Base-by-base conservation (phyloP, 2,797 vertebrate genomes). In the Acanthurus lineatus region DNA sequence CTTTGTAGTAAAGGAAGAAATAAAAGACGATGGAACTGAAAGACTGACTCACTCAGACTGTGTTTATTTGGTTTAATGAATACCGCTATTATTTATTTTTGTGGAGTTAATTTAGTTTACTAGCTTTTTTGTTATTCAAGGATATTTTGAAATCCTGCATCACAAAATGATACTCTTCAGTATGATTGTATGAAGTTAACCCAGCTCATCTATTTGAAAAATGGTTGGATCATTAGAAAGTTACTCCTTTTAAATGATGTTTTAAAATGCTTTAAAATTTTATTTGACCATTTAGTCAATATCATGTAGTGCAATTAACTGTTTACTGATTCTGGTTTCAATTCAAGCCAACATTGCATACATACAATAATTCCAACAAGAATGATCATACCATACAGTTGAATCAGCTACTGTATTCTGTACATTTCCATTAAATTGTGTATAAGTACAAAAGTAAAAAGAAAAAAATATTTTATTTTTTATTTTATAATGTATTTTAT, bases 1-100 rank as follows among this genome's bases (percentile, higher is more conserved):
- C 72, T 85, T 76, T 90, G 81, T 86, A 72, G 80, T 77, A 66
- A 86, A 75, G 47, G 40, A 75, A 53, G 7, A 67, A 91, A 84
- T 84, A 90, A 91, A 90, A 85, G 32, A 69, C 52, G 52, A 49
- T 76, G 44, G 25, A 63, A 76, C 58, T 73, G 3, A 69, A 69
- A 5, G 65, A 69, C 44, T 17, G 0, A 35, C 28, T 45, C 38
- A 67, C 28, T 32, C 65, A 0, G 6, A 68, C 38, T 51, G 0
- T 68, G 1, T 69, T 47, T 38, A 6, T 2, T 76, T 19, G 69
- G 63, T 69, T 2, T 22, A 52, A 6, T 66, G 19, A 32, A 19
- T 44, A 45, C 11, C 1, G 20, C 58, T 2, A 15, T 2, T 3
- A 25, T 61, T 14, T 12, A 28, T 53, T 69, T n/a, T 63, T 69